These are phyloP conservation scores for Meiosimyza platycephala DNA, from an alignment of 2,888 invertebrate species.

Conservation along the genomic window DNA sequence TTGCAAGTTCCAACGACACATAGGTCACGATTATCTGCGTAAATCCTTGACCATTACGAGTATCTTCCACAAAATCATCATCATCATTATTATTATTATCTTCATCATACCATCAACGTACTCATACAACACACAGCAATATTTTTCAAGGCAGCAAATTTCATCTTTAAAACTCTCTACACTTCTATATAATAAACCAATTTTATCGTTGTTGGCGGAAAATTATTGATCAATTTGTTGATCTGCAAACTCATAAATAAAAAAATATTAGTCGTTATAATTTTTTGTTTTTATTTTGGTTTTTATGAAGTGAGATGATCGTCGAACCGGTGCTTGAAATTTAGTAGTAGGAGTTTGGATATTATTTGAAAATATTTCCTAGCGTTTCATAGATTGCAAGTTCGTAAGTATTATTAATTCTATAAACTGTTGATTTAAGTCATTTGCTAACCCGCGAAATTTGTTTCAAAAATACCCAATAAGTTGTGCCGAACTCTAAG, in stretches of 20 bases:
- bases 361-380: no score
- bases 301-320: no score
- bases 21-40: slow-evolving; percentile 64
- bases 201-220: slow-evolving; percentile 52
- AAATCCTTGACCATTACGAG: slow-evolving; percentile 39
- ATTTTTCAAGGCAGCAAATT: slow-evolving; percentile 52
- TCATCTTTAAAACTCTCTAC: slow-evolving; percentile 57
- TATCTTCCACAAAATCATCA: slow-evolving; percentile 23
- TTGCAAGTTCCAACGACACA: slow-evolving; percentile 26
- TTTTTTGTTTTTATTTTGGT: no score
- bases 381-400: no score
- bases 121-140: background rate
- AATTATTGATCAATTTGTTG: slow-evolving; percentile 67
- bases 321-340: no score
- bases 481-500: no score
- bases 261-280: slow-evolving; percentile 40
- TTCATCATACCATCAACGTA: slow-evolving; percentile 10
- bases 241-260: slow-evolving; percentile 67
- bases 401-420: no score
- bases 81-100: slow-evolving; percentile 29
- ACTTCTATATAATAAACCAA: slow-evolving; percentile 58
- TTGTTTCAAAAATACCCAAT: no score
- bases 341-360: no score
- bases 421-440: no score
- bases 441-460: no score